A percentile compares a stretch with the other conserved stretches of the same genome.
Conservation (phyloP, 2,797 vertebrate genomes). For the Mallotus villosus region DNA sequence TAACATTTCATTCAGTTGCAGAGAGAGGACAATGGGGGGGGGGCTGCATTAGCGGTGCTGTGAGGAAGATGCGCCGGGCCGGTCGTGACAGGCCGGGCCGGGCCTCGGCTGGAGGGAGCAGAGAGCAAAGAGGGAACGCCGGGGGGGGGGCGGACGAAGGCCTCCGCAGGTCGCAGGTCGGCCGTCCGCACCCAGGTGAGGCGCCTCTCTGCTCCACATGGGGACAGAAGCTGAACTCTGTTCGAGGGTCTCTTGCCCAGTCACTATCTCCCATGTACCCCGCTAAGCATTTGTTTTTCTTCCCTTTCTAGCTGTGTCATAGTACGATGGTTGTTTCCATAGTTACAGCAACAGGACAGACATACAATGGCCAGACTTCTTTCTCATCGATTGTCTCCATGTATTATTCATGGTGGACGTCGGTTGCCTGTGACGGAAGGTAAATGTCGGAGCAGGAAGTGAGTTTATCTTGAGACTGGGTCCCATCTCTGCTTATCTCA, state of each 20-base stretch:
- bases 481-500: neutral
- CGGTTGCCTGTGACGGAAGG: constrained; percentile 33
- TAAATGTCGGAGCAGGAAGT: constrained; percentile 53
- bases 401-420: constrained; percentile 63
- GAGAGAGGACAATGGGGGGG: constrained; percentile 32
- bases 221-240: too few species aligned
- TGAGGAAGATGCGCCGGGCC: too few species aligned
- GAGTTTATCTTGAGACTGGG: constrained; percentile 50
- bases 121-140: too few species aligned
- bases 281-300: neutral
- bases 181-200: too few species aligned
- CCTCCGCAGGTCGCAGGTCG: too few species aligned
- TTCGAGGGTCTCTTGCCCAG: too few species aligned
- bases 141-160: too few species aligned
- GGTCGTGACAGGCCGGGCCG: too few species aligned
- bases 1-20: constrained; percentile 51
- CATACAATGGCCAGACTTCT: constrained; percentile 45
- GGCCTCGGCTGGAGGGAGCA: too few species aligned
- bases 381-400: constrained; percentile 51
- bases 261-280: neutral
- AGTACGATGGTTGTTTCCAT: constrained; percentile 11
- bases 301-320: neutral
- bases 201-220: too few species aligned
- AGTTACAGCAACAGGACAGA: constrained; percentile 36
- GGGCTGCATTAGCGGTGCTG: constrained; percentile 4